These are phyloP conservation scores for Homarus gammarus DNA, from an alignment of 2,888 invertebrate species.

Conservation along the genomic window DNA sequence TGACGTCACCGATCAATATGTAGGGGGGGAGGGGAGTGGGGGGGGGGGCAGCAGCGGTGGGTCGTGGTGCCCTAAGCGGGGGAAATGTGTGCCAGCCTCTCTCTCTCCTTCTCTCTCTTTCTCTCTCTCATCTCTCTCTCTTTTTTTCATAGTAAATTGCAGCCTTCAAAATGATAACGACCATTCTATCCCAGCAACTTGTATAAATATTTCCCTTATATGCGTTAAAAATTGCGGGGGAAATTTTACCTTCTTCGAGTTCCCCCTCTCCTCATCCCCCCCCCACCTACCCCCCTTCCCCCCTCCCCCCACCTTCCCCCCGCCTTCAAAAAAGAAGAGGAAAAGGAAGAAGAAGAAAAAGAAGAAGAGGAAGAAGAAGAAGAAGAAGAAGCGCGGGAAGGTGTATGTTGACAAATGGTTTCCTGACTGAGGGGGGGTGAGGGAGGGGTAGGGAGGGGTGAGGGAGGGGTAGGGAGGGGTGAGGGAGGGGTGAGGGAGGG, in stretches of 20 bases:
- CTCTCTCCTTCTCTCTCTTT: conserved; percentile 2
- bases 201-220: neutral
- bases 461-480: no score
- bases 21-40: conserved; percentile 29
- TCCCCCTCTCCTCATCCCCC: no score
- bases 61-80: neutral
- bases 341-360: neutral
- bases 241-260: neutral
- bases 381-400: neutral
- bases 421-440: neutral
- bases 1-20: conserved; percentile 61
- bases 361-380: conserved; percentile 11
- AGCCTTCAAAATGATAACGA: conserved; percentile 36
- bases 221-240: neutral
- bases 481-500: no score
- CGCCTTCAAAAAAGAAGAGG: no score
- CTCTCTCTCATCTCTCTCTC: neutral
- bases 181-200: neutral
- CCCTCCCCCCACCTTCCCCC: no score
- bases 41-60: no score
- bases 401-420: conserved; percentile 43
- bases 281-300: no score
- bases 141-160: conserved; percentile 20
- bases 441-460: no score
- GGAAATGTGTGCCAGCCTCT: conserved; percentile 34